A percentile compares a stretch with the other conserved stretches of the same genome.
These are phyloP conservation scores for Equus quagga DNA, from an alignment of 2,113 vertebrate species.

Conservation along the genomic window DNA sequence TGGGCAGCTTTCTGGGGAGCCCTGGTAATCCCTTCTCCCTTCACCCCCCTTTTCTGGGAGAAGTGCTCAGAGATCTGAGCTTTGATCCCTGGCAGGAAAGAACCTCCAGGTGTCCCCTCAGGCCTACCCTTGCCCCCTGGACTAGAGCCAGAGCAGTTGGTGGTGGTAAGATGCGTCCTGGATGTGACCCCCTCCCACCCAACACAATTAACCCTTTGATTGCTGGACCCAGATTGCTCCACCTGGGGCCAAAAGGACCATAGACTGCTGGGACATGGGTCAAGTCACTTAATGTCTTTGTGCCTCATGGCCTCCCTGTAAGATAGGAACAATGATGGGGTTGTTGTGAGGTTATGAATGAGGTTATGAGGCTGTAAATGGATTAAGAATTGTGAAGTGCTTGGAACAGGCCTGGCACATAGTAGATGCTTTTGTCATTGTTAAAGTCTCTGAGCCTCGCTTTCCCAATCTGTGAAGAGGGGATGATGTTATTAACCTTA, in stretches of 20 bases:
- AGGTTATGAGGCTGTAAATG: not conserved
- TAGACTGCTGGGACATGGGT: not conserved
- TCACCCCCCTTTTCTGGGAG: not conserved
- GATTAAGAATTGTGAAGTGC: not conserved
- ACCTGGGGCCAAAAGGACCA: not conserved
- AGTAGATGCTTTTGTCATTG: not conserved
- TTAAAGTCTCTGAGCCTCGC: not conserved
- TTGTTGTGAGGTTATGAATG: not conserved
- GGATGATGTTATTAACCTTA: not conserved
- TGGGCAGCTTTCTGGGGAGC: not conserved
- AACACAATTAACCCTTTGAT: not conserved
- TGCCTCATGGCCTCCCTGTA: not conserved
- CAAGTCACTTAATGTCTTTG: not conserved
- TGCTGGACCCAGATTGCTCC: not conserved
- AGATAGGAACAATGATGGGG: not conserved
- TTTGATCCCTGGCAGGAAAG: not conserved
- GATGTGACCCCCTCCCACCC: not conserved
- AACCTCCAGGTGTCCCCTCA: not conserved
- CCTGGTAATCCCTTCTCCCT: not conserved
- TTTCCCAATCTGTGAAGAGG: not conserved
- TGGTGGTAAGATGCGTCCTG: not conserved
- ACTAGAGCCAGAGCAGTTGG: not conserved
- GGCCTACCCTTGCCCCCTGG: not conserved
- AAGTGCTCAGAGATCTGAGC: not conserved
- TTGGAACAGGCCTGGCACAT: not conserved